Evolutionary conservation across 2,797 vertebrate species (phyloP).

Genomic region (Ptychadena robeensis): DNA sequence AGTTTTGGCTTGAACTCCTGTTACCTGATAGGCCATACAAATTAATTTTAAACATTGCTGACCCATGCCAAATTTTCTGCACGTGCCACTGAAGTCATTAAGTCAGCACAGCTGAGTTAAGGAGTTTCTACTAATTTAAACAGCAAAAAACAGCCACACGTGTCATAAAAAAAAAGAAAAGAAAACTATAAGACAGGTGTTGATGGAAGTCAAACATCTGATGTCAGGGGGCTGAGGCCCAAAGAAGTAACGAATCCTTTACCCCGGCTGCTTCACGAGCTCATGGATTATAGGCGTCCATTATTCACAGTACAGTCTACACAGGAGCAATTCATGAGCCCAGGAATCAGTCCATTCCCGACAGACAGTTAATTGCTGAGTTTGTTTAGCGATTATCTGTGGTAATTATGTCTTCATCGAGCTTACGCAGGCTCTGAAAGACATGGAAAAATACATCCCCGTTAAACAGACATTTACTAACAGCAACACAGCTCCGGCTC

Average conservation of each 20-base stretch:
- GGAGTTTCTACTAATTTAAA: conserved; percentile 26
- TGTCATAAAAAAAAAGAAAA: neutral
- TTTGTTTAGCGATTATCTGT: conserved; percentile 38
- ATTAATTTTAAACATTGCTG: conserved; percentile 14
- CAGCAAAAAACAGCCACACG: conserved; percentile 14
- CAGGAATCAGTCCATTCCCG: neutral
- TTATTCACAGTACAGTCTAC: conserved; percentile 2
- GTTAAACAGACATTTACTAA: conserved; percentile 7
- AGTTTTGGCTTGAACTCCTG: conserved; percentile 16
- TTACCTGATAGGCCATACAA: conserved; percentile 23
- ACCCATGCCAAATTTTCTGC: conserved; percentile 6
- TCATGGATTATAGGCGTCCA: neutral
- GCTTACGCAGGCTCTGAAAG: conserved; percentile 10
- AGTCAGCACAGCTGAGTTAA: neutral
- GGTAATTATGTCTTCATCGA: conserved; percentile 25
- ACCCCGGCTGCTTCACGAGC: conserved; percentile 2
- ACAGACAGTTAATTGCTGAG: conserved; percentile 36
- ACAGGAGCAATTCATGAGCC: conserved; percentile 17
- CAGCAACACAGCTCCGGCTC: neutral
- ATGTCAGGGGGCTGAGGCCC: neutral
- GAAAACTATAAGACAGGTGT: conserved; percentile 23
- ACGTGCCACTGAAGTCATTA: conserved; percentile 4
- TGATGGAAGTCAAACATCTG: conserved; percentile 10
- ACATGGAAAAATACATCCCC: conserved; percentile 7
- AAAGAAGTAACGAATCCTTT: neutral